Evolutionary conservation across 2,113 vertebrate species (phyloP), one percentile per base, ranked within the genome.

Genomic region (Periophthalmus modestus): DNA sequence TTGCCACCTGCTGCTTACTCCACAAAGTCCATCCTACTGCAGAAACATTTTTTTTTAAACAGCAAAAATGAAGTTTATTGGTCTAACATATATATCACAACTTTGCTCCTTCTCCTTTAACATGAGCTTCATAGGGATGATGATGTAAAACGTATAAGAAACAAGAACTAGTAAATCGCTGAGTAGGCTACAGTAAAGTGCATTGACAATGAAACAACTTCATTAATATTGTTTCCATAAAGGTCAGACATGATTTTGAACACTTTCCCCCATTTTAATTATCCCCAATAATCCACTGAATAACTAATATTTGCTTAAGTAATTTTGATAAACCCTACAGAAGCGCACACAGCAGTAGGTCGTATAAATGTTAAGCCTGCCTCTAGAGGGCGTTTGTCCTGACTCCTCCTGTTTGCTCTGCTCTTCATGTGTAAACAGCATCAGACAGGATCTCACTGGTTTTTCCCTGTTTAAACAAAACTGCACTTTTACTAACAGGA

Each of bases 321-420:
- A 62, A 77, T 80, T 78, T 57, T 62, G 71, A 85, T 73, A 73
- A 87, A 85, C 77, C 72, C 71, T 10, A 4, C 34, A 71, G 36
- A n/a, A 74, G 46, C 66, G 75, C 74, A 75, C 63, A 66, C 65
- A 72, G 68, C 77, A 43, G 18, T 55, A n/a, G 34, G 62, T 50
- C 10, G 18, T 47, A 73, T 70, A 69, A 73, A 74, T 71, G 62
- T 57, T 21, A 5, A 65, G 15, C 72, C 74, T n/a, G 58, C 78
- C 66, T 79, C 72, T 23, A 55, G 66, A 67, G 66, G 73, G 52
- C 84, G 75, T 87, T 84, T 87, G 77, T 71, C 55, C 63, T 66
- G 28, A 75, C 61, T 81, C 79, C 83, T 83, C 86, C 73, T 83
- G 85, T 89, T 89, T 89, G 61, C 84, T 77, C 73, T 43, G 77